A percentile compares a stretch with the other conserved stretches of the same genome.
Conservation (phyloP, 2,797 vertebrate genomes). For the Chaetophractus vellerosus region DNA sequence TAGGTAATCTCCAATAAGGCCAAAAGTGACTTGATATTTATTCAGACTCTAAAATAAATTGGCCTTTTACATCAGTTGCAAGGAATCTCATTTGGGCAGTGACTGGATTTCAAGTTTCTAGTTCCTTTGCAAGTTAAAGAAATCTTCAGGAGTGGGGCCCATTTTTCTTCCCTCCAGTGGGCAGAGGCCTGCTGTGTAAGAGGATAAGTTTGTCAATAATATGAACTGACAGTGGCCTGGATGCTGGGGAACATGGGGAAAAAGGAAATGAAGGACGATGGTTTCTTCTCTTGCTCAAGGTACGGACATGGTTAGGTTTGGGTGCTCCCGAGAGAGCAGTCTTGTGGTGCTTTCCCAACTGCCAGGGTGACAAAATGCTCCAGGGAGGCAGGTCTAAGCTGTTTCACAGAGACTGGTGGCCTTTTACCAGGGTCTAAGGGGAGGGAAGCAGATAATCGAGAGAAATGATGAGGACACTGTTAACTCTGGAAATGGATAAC, state of each 20-base stretch:
- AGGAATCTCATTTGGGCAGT: slow-evolving; percentile 41
- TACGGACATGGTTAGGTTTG: neutral
- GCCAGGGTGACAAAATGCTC: no score
- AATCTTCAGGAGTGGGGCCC: neutral
- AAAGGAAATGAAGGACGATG: neutral
- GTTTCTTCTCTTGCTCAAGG: neutral
- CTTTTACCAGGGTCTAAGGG: neutral
- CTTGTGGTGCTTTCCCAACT: neutral
- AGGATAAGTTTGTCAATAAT: no score
- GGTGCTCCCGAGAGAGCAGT: neutral
- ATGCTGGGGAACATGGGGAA: no score
- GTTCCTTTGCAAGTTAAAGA: neutral
- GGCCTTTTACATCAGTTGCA: neutral
- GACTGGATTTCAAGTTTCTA: neutral
- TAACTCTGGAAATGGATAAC: neutral
- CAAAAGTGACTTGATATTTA: slow-evolving; percentile 57
- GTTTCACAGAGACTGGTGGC: neutral
- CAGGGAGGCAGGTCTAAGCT: no score
- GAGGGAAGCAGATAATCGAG: neutral
- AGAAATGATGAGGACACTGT: no score
- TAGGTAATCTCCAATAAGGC: neutral
- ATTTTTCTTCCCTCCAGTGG: neutral
- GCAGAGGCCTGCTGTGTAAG: neutral
- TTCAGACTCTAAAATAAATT: slow-evolving; percentile 20
- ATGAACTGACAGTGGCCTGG: neutral